Evolutionary conservation across 2,888 invertebrate species (phyloP), one percentile per base, ranked within the genome.

Genomic region (Oligia fasciuncula): DNA sequence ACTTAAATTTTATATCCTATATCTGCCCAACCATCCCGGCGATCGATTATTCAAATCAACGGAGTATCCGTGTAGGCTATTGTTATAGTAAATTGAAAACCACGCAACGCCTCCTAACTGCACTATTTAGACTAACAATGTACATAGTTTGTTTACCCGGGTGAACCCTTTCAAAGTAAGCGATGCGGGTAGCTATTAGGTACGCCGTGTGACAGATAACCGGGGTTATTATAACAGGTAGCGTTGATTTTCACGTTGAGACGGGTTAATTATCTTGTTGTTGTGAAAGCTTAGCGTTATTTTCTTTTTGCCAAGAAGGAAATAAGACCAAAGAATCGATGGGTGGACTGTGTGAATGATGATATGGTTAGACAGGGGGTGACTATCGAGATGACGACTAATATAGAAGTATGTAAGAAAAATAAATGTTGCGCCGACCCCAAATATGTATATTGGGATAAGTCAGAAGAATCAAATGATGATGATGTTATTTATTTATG

Each of bases 11-110:
- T 71, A 80, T 77, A 75, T 76, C 23, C 77, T 81, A 85, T 87
- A 75, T 78, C 23, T 40, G 8, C 13, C 19, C 54, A 40, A 75
- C 80, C 69, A 79, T 80, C 60, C 74, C 14, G 29, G 13, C 80
- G 79, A 85, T 88, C 85, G 86, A 88, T 87, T 89, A 88, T 90
- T 90, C 82, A 88, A 90, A 88, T 88, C 80, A 81, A 86, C 79
- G 35, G 71, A 40, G 83, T 87, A 89, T 84, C 85, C 82, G 69
- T 84, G 86, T 88, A 81, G 84, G 85, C 91, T 84, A 88, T 92
- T 92, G 92, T 92, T 89, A 79, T 70, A 84, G 88, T 91, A 91
- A 92, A 92, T 92, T 92, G 91, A 93, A 93, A 91, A 92, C 91
- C 92, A 82, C 89, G 88, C 85, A 87, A 88, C 87, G 90, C 76